Evolutionary conservation across 2,113 vertebrate genomes (phyloP).

Genomic region (Ahaetulla prasina): DNA sequence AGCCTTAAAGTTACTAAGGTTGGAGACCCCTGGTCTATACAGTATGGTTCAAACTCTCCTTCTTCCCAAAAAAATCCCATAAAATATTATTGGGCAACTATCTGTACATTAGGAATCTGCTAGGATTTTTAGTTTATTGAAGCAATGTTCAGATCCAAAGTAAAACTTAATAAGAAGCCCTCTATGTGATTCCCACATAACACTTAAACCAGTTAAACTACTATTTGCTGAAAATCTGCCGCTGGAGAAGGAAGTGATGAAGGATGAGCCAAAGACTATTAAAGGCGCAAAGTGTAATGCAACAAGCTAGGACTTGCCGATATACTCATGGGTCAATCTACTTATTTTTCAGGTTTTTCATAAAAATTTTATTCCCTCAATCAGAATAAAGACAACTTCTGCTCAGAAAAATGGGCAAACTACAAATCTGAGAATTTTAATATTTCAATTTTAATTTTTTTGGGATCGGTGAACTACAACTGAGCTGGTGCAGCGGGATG

Average conservation of each 20-base stretch:
- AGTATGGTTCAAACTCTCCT: background rate
- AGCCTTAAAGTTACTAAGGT: no score
- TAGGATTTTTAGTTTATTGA: background rate
- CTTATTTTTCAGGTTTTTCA: constrained; percentile 10
- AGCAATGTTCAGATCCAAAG: background rate
- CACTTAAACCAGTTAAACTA: background rate
- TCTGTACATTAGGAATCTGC: background rate
- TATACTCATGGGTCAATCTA: background rate
- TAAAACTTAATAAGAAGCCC: background rate
- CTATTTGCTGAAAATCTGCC: background rate
- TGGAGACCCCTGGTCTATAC: no score
- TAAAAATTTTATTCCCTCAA: background rate
- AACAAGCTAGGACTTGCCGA: background rate
- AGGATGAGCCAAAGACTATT: background rate
- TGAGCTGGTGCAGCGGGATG: background rate
- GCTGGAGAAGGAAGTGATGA: background rate
- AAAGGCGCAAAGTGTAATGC: constrained; percentile 20
- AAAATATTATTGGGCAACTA: background rate
- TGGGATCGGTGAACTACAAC: background rate
- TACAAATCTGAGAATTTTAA: background rate
- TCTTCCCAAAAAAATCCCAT: background rate
- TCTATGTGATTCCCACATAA: background rate
- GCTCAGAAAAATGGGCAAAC: background rate
- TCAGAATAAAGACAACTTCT: background rate
- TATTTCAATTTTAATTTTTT: background rate